Percentiles rank a stretch among this genome's conserved stretches.
Conservation (phyloP, 2,113 vertebrate species). For the Neogobius melanostomus region DNA sequence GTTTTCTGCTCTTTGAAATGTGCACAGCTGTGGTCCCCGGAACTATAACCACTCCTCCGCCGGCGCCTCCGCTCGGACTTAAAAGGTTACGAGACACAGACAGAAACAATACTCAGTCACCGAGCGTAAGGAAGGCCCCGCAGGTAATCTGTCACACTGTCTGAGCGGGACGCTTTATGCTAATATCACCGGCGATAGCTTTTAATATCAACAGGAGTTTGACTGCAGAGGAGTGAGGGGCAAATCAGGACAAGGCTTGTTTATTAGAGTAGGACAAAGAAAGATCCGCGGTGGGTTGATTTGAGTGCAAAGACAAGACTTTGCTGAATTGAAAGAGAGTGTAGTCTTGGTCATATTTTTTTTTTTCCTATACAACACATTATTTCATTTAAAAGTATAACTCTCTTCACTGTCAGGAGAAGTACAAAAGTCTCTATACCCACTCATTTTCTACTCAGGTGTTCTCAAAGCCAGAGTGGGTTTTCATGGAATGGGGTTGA, state of each 20-base stretch:
- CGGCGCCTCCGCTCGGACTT: conserved; percentile 31
- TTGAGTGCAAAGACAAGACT: no score
- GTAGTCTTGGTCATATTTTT: no score
- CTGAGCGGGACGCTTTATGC: conserved; percentile 25
- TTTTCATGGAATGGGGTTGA: not conserved
- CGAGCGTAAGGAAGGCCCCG: conserved; percentile 24
- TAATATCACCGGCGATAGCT: conserved; percentile 18
- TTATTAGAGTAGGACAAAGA: not conserved
- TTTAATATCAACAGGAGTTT: conserved; percentile 14
- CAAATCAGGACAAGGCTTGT: not conserved
- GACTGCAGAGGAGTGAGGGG: conserved; percentile 1
- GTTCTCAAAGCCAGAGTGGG: not conserved
- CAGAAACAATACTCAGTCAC: conserved; percentile 30
- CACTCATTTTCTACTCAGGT: not conserved
- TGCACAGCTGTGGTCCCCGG: conserved; percentile 56
- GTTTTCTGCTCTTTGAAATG: conserved; percentile 40
- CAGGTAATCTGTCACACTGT: conserved; percentile 30
- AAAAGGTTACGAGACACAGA: conserved; percentile 61
- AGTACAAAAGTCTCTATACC: no score
- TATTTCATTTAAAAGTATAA: no score
- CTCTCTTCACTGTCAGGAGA: no score
- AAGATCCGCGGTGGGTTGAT: not conserved
- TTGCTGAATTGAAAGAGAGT: not conserved
- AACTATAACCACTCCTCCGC: conserved; percentile 48
- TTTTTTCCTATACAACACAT: no score